These are phyloP conservation scores for Psophia crepitans DNA, from an alignment of 2,113 vertebrate species.

Conservation along the genomic window DNA sequence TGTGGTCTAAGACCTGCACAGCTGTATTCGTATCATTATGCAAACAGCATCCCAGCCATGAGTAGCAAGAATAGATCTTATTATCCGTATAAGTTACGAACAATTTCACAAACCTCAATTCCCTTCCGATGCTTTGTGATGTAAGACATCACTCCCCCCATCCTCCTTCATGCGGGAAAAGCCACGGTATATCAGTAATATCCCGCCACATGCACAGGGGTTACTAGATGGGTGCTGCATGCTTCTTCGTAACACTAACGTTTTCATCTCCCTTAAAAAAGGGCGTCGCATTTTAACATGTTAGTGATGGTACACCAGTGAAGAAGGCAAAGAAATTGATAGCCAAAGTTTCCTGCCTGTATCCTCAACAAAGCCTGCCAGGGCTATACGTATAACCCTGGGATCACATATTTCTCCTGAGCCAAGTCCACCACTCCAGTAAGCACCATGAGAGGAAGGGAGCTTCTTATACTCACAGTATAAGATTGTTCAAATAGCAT, in stretches of 20 bases:
- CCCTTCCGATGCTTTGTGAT: background rate
- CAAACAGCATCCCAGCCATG: background rate
- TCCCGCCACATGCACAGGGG: background rate
- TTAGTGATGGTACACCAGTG: background rate
- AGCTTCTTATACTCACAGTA: background rate
- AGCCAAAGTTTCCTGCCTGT: background rate
- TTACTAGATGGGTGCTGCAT: fast-evolving
- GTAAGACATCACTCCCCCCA: background rate
- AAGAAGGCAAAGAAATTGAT: background rate
- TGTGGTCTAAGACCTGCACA: background rate
- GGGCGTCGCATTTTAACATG: background rate
- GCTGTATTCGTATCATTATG: background rate
- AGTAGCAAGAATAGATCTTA: background rate
- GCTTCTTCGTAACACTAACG: fast-evolving
- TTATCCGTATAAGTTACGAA: fast-evolving
- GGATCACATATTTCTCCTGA: background rate
- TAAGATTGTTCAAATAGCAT: background rate
- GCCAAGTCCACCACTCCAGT: background rate
- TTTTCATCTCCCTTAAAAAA: background rate
- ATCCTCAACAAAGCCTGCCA: background rate
- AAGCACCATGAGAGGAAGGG: fast-evolving
- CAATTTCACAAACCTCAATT: background rate
- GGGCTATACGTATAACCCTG: fast-evolving
- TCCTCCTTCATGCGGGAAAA: background rate
- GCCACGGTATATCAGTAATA: background rate